These are phyloP conservation scores for Aphyosemion australe DNA, from an alignment of 2,113 vertebrate species.

Conservation along the genomic window DNA sequence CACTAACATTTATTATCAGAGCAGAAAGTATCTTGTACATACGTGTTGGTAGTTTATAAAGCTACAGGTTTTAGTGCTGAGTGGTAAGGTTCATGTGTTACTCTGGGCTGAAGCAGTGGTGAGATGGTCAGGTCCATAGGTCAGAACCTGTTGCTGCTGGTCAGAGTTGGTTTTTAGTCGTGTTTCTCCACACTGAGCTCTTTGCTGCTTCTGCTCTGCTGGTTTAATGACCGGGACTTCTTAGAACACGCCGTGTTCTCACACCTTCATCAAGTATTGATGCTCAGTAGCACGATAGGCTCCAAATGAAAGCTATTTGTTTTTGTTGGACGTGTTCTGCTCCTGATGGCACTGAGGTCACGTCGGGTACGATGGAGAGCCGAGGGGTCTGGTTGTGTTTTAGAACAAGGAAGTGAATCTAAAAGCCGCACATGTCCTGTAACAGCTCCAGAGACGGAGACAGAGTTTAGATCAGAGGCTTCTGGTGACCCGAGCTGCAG, in stretches of 20 bases:
- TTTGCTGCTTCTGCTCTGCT: background rate
- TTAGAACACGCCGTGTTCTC: constrained; percentile 11
- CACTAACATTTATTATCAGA: no score
- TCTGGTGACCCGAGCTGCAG: no score
- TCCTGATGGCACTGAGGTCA: constrained; percentile 17
- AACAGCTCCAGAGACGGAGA: no score
- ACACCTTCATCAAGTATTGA: constrained; percentile 38
- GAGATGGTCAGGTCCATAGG: no score
- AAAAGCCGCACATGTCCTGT: no score
- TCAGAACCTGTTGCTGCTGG: background rate
- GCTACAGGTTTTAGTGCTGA: no score
- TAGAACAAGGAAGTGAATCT: no score
- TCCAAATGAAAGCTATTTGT: constrained; percentile 25
- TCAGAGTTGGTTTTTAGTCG: background rate
- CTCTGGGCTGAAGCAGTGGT: no score
- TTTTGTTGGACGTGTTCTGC: constrained; percentile 8
- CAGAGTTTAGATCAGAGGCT: no score
- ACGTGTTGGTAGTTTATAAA: no score
- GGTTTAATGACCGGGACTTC: background rate
- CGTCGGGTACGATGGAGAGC: constrained; percentile 10
- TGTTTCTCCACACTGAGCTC: background rate
- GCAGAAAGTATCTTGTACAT: no score
- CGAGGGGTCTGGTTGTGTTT: background rate
- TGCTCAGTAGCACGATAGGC: constrained; percentile 15
- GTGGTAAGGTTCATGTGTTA: no score